Percentiles rank a stretch among this genome's conserved stretches.
phyloP scores from a whole-genome alignment of 1,140 invertebrate genomes.

The Zaprionus lachaisei region DNA sequence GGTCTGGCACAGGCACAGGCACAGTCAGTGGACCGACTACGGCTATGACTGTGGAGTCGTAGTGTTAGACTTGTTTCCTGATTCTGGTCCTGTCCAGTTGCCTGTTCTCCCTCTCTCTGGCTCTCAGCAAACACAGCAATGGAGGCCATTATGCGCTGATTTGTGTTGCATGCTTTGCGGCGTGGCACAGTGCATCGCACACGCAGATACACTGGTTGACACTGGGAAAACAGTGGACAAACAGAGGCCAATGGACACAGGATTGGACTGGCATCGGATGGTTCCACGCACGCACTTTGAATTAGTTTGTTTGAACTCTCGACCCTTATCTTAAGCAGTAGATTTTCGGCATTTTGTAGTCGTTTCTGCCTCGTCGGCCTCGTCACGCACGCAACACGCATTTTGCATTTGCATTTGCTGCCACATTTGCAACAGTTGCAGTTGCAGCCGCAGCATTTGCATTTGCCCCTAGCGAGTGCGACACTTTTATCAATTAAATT shows the following conservation, averaged over 20 bases:
- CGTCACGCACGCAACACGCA: constrained; percentile 50
- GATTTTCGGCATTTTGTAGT: constrained; percentile 77
- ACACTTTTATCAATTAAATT: constrained; percentile 80
- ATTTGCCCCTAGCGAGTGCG: constrained; percentile 7
- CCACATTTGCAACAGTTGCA: constrained; percentile 3
- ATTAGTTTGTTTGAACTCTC: constrained; percentile 81
- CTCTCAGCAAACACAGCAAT: constrained; percentile 64
- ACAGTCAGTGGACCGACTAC: neutral
- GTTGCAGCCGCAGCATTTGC: neutral
- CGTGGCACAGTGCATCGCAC: constrained; percentile 45
- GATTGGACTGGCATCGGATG: neutral
- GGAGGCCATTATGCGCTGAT: constrained; percentile 77
- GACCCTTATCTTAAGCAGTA: constrained; percentile 75
- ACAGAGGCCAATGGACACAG: neutral
- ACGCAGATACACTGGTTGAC: constrained; percentile 26
- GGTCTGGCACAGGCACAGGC: constrained; percentile 35
- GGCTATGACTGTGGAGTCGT: neutral
- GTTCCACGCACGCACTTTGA: constrained; percentile 63
- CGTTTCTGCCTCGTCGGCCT: constrained; percentile 51
- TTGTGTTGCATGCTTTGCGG: constrained; percentile 77
- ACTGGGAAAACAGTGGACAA: constrained; percentile 1
- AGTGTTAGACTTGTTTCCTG: constrained; percentile 30
- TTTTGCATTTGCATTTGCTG: constrained; percentile 58
- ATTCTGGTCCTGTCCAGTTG: neutral
- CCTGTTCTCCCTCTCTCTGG: neutral